Conservation (phyloP, 2,888 invertebrate genomes). For the Hedya salicella region DNA sequence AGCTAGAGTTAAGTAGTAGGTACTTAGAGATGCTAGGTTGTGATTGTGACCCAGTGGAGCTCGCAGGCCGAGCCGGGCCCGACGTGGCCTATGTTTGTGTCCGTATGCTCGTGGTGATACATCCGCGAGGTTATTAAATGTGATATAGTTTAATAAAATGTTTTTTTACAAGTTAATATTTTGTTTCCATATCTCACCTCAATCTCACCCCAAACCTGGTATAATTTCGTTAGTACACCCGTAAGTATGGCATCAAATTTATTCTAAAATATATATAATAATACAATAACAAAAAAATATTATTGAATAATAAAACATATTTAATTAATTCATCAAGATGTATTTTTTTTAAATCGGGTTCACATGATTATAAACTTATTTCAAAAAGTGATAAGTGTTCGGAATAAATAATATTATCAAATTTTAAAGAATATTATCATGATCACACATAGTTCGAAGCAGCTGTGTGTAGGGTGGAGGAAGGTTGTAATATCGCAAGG, state of each 20-base stretch:
- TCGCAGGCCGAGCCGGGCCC: neutral
- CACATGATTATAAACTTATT: too few relatives aligned
- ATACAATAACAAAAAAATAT: too few relatives aligned
- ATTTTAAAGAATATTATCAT: too few relatives aligned
- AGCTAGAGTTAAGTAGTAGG: slow-evolving; percentile 17
- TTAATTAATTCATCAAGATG: too few relatives aligned
- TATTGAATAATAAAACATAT: too few relatives aligned
- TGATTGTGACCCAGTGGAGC: slow-evolving; percentile 13
- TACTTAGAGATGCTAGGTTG: slow-evolving; percentile 4
- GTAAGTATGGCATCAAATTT: neutral
- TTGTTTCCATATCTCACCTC: neutral
- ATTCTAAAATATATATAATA: too few relatives aligned
- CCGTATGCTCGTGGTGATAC: neutral
- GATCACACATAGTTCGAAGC: too few relatives aligned
- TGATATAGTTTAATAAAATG: slow-evolving; percentile 23
- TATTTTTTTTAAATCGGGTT: too few relatives aligned
- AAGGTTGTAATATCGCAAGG: too few relatives aligned
- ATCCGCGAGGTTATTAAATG: neutral
- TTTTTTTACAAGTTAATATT: slow-evolving; percentile 10
- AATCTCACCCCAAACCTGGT: neutral
- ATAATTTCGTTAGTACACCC: neutral
- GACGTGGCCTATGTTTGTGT: neutral
- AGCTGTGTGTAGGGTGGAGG: too few relatives aligned
- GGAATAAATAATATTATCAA: too few relatives aligned
- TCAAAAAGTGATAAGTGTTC: too few relatives aligned